Evolutionary conservation across 2,797 vertebrate genomes (phyloP).

Genomic region (Hyperoplus lanceolatus): DNA sequence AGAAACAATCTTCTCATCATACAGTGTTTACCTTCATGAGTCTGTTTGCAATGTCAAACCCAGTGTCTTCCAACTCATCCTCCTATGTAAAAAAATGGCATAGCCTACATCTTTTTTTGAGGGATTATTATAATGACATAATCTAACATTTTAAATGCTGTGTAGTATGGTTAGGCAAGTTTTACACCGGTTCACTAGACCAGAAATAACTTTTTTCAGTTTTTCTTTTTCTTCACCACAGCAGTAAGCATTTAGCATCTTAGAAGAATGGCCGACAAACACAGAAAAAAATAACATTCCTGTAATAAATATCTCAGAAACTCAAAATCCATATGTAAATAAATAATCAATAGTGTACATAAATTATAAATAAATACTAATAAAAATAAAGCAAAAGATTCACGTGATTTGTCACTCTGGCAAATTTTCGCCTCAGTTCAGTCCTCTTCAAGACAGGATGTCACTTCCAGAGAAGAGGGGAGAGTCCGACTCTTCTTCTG

Average conservation of each 20-base stretch:
- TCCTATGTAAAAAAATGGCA: constrained; percentile 44
- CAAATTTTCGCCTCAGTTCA: constrained; percentile 42
- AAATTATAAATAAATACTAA: constrained; percentile 75
- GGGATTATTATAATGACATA: constrained; percentile 45
- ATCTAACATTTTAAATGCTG: constrained; percentile 34
- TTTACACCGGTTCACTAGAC: constrained; percentile 36
- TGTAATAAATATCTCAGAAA: constrained; percentile 71
- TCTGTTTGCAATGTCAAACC: constrained; percentile 54
- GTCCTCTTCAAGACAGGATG: constrained; percentile 51
- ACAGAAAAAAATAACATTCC: constrained; percentile 53
- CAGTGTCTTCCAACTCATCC: constrained; percentile 19
- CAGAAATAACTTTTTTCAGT: constrained; percentile 26
- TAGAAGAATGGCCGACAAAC: constrained; percentile 57
- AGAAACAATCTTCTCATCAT: constrained; percentile 43
- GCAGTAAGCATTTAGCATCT: constrained; percentile 48
- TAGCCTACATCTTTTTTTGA: constrained; percentile 13
- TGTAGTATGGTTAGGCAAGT: constrained; percentile 34
- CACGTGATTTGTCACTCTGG: constrained; percentile 49
- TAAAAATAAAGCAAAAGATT: constrained; percentile 52
- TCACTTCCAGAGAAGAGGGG: constrained; percentile 51
- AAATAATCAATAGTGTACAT: constrained; percentile 68
- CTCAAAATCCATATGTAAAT: constrained; percentile 65
- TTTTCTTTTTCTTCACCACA: constrained; percentile 44
- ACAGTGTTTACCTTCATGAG: constrained; percentile 57
- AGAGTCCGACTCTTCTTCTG: constrained; percentile 61